Evolutionary conservation across 2,888 invertebrate genomes (phyloP), one percentile per base, ranked within the genome.

Genomic region (Leptinotarsa haldemani): DNA sequence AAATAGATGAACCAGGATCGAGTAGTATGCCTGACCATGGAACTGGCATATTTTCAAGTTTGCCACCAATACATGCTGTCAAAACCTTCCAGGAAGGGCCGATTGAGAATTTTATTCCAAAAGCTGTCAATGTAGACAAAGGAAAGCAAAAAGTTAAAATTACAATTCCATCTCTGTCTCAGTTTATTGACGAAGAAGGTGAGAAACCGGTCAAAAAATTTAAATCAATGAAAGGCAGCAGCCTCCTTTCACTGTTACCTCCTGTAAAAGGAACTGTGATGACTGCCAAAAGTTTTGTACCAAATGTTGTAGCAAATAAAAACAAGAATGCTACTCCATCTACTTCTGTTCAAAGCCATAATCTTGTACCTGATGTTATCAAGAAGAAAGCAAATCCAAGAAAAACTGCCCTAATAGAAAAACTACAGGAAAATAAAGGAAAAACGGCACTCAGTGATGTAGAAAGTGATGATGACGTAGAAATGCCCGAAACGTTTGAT

Each of bases 401-500:
- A 71, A 78, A 75, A 72, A 69, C 71, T 3, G 71, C 47, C 7
- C n/a, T 76, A 20, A 52, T 73, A 9, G 75, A 76, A 70, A 77
- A 77, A 50, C 20, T 70, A 40, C 58, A 71, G 47, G 30, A 70
- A 18, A 70, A 74, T 52, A 48, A 74, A 56, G 71, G 66, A 65
- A 70, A 68, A 46, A 20, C 61, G 4, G 70, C 66, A 56, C 79
- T 78, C 58, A 83, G 82, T 78, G 83, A 83, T 73, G 77, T 73
- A 16, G 85, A 84, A 71, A 82, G 81, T 78, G 84, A 83, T 63
- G 84, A 84, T 72, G 84, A 84, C 65, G 73, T 83, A 13, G 82
- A 83, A 61, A 88, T 90, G 77, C 85, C 86, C 46, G 86, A 86
- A 71, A 84, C 83, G 0, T 87, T 88, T 73, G 86, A 87, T 79